Evolutionary conservation across 2,113 vertebrate genomes (phyloP), one percentile per base, ranked within the genome.

Genomic region (Oreochromis spilurus): DNA sequence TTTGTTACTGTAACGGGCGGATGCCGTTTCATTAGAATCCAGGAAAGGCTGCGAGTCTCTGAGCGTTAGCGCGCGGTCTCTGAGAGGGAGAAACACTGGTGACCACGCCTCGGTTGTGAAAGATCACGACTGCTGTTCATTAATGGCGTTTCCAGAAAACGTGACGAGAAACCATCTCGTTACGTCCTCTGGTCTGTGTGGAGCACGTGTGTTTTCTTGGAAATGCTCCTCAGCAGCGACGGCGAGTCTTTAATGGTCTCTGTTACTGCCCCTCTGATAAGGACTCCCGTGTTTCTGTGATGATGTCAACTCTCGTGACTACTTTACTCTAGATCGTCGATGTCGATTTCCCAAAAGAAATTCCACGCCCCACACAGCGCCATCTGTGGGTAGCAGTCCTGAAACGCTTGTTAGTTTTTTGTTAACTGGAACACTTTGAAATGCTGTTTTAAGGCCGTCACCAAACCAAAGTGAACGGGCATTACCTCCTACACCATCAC

Each of bases 401-500:
- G 70, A 77, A 77, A 50, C 24, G 19, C 24, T 26, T 48, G 43
- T 48, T 75, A 0, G 17, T 53, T 52, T 60, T 52, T 54, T 36
- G 45, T 72, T 52, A 84, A 87, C 90, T 91, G 87, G 75, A 90
- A 38, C 54, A 83, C 53, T 85, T 62, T 48, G 40, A 34, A 79
- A 84, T 81, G 31, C 26, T 84, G 78, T 88, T 60, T 77, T 31
- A 50, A 77, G 55, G 86, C 86, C 87, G 72, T 87, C 75, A 91
- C 91, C 92, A 88, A 88, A 90, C 77, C 60, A 54, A 82, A 84
- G 13, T 54, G 60, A 83, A 82, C 9, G 84, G 88, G 55, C 90
- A 89, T 94, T 95, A 95, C 92, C 92, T 81, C 65, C 34, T 9
- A 4, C 24, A 19, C 24, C 16, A 19, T 17, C 70, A 7, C 14